Base-by-base conservation (phyloP, 2,888 invertebrate genomes). In the Escarpia spicata region DNA sequence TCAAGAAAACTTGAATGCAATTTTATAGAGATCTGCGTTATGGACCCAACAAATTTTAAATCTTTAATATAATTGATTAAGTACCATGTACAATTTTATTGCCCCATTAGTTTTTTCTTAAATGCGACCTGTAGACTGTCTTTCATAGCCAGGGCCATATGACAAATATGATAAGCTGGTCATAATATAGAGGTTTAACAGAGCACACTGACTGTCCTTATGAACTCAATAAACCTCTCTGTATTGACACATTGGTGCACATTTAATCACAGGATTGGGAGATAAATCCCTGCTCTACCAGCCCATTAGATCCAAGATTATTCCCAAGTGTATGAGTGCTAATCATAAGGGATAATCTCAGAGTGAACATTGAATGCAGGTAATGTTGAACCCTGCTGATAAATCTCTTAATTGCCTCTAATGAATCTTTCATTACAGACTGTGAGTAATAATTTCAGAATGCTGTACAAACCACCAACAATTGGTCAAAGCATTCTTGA, bases 261-360 rank as follows among this genome's bases (percentile, higher is more conserved):
- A 75, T 75, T 75, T 75, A 75, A 75, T 75, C 75, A 75, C 75
- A 75, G n/a, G 75, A 75, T 75, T 75, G 75, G 15, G 19, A 75
- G 75, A 75, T 75, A 75, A 75, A 75, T 75, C 75, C 75, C 75
- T 75, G 75, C 75, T n/a, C 0, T 75, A 75, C 75, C 75, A 75
- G n/a, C 75, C 75, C n/a, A 75, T 75, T 75, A 75, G 75, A n/a
- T 26, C 75, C n/a, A 75, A 75, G 75, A 75, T 75, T 75, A 75
- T 75, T 75, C 75, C 75, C 75, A 75, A 75, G 75, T 75, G 75
- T 75, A 26, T 75, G n/a, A 75, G 75, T 4, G 75, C 75, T 75
- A 75, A 75, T 75, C 75, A 75, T 75, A 75, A 75, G 75, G 75
- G 75, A 75, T 75, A 75, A 75, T 75, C 75, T 75, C 75, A 75